phyloP scores from a whole-genome alignment of 2,888 invertebrate species.

The Digitonthophagus gazella region DNA sequence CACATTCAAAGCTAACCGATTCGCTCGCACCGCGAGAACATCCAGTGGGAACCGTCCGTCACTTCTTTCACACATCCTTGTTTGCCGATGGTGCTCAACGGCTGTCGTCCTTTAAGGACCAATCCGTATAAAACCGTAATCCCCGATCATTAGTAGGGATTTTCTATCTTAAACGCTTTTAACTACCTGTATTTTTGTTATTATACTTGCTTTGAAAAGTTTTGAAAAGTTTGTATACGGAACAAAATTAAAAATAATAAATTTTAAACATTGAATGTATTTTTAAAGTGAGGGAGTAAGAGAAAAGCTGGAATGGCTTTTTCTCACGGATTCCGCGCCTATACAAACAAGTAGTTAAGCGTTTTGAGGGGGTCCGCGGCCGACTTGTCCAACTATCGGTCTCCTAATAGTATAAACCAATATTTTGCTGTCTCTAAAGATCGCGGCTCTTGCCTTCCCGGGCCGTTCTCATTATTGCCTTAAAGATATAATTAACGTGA shows the following conservation, averaged over 20 bases:
- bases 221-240: too few species aligned
- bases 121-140: neutral
- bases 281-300: neutral
- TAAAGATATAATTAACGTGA: conserved; percentile 35
- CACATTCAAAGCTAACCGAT: neutral
- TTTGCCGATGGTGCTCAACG: neutral
- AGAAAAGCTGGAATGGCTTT: neutral
- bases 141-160: neutral
- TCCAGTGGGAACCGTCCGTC: neutral
- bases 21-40: neutral
- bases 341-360: neutral
- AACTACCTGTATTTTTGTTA: neutral
- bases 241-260: too few species aligned
- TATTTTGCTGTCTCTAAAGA: neutral
- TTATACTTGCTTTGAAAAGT: too few species aligned
- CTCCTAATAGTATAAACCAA: neutral
- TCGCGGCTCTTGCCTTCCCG: neutral
- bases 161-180: neutral
- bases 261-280: too few species aligned
- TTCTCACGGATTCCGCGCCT: neutral
- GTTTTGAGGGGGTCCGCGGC: neutral
- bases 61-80: neutral
- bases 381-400: neutral
- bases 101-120: neutral
- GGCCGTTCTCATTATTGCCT: conserved; percentile 31